These are phyloP conservation scores for Erpobdella octoculata DNA, from an alignment of 2,888 invertebrate genomes.

Conservation along the genomic window DNA sequence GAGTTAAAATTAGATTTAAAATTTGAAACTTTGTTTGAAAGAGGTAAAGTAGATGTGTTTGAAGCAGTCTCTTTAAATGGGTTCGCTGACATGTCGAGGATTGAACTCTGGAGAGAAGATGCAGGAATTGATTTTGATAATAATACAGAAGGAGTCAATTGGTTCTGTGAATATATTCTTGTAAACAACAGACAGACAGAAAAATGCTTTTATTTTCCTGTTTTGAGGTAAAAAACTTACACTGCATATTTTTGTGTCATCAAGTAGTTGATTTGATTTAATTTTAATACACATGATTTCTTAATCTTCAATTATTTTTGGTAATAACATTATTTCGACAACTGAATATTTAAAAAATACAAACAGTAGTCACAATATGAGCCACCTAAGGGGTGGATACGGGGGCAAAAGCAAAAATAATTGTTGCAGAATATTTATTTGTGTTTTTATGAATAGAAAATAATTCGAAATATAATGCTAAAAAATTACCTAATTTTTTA, in stretches of 20 bases:
- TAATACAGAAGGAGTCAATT: slow-evolving; percentile 44
- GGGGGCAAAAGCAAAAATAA: too few species aligned
- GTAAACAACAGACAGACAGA: slow-evolving; percentile 42
- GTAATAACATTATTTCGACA: neutral
- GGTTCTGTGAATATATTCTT: slow-evolving; percentile 49
- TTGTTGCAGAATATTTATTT: too few species aligned
- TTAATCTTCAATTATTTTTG: neutral
- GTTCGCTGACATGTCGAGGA: slow-evolving; percentile 38
- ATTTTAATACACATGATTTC: too few species aligned
- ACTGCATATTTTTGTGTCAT: too few species aligned
- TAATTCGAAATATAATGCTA: too few species aligned
- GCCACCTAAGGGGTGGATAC: too few species aligned
- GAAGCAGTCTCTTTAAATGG: slow-evolving; percentile 24
- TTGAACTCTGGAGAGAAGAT: slow-evolving; percentile 52
- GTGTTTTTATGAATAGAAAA: too few species aligned
- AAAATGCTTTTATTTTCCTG: slow-evolving; percentile 47
- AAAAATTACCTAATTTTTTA: too few species aligned
- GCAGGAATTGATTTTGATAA: slow-evolving; percentile 38
- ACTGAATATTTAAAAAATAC: neutral
- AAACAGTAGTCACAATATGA: too few species aligned
- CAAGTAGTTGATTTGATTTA: too few species aligned
- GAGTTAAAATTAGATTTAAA: slow-evolving; percentile 48
- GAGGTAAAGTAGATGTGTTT: slow-evolving; percentile 21
- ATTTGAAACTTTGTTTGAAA: slow-evolving; percentile 44
- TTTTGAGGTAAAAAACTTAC: slow-evolving; percentile 51